Evolutionary conservation across 2,113 vertebrate species (phyloP), one percentile per base, ranked within the genome.

Genomic region (Phalacrocorax carbo): DNA sequence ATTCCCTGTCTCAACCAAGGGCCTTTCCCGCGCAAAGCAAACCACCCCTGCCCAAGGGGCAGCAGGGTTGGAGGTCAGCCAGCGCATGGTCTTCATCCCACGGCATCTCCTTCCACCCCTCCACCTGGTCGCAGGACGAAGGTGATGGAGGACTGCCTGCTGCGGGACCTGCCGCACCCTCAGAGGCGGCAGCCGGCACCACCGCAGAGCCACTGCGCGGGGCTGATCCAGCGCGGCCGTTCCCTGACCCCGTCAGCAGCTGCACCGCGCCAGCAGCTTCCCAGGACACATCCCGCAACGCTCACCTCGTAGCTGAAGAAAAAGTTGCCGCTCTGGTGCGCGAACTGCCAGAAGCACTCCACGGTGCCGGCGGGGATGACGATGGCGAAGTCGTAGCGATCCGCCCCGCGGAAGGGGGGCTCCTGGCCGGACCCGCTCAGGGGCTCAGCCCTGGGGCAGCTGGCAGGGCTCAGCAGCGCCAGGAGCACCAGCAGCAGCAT

Each of bases 281-380:
- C 46, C 5, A 0, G 36, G 19, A 18, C 7, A 0, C 0, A 0
- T 20, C n/a, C 23, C 10, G 5, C 40, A 9, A 10, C 46, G 48
- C 98, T 98, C 68, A 99, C 99, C 99, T 99, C 98, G 7, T 99
- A 99, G 96, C 93, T 98, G 92, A 99, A 98, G 97, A 98, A 99
- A 98, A 99, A 99, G 25, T 46, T 98, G 42, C 99, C 99, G 0
- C 95, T 98, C 8, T 96, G 96, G 60, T 99, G 98, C 1, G 99
- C 98, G 14, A 99, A 99, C 93, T 99, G 99, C 99, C 99, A 99
- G 98, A 99, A 99, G 49, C 99, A 99, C 85, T 99, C 98, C 3
- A 93, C 34, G 0, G 85, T 91, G 2, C 98, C 93, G 0, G 98
- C 98, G 0, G 88, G 92, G 40, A 99, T 36, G 40, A 99, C 77